A percentile compares a stretch with the other conserved stretches of the same genome.
phyloP scores from a whole-genome alignment of 2,113 vertebrate genomes.

The Gorsachius goisagi region DNA sequence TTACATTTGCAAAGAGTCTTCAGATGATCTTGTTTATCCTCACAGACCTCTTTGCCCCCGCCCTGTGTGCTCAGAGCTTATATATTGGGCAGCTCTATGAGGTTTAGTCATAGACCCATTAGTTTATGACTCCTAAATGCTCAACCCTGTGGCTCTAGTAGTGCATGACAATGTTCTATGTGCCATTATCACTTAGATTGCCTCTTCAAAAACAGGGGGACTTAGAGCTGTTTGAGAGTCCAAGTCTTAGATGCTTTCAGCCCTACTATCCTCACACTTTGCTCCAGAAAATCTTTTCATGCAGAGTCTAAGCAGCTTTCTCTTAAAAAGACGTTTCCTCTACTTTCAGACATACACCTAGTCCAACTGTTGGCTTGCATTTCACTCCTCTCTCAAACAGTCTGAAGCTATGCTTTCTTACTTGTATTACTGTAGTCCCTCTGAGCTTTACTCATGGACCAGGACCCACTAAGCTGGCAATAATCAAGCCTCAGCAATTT shows the following conservation, averaged over 20 bases:
- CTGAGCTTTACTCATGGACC: slow-evolving; percentile 4
- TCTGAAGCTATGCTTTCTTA: not conserved
- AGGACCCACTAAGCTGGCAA: not conserved
- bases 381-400: not conserved
- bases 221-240: not conserved
- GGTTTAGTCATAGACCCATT: not conserved
- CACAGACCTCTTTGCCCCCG: not conserved
- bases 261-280: not conserved
- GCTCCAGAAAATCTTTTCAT: not conserved
- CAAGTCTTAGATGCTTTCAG: not conserved
- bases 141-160: not conserved
- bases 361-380: not conserved
- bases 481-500: slow-evolving; percentile 10
- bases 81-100: not conserved
- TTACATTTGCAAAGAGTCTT: not conserved
- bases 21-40: slow-evolving; percentile 11
- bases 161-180: not conserved
- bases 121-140: not conserved
- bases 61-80: not conserved
- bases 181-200: not conserved
- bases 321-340: not conserved
- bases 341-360: not conserved
- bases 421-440: not conserved
- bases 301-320: not conserved
- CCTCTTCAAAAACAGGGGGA: not conserved